Evolutionary conservation across 2,113 vertebrate genomes (phyloP).

Genomic region (Cyprinodon tularosa): DNA sequence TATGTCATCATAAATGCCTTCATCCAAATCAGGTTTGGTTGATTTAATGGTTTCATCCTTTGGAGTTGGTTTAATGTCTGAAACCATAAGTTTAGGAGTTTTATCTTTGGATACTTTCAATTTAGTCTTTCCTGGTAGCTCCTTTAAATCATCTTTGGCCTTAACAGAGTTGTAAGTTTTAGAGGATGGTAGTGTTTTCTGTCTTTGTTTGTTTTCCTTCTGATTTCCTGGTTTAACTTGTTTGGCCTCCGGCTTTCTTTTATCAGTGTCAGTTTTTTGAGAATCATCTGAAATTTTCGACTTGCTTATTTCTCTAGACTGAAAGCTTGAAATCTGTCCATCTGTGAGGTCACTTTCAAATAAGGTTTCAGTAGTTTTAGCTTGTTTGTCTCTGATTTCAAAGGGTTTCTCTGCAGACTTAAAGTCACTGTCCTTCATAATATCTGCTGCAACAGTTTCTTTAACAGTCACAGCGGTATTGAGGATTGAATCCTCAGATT

Average conservation of each 20-base stretch:
- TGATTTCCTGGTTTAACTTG: constrained; percentile 12
- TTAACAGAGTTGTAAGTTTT: neutral
- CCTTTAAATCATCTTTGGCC: neutral
- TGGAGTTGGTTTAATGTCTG: constrained; percentile 12
- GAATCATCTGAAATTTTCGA: neutral
- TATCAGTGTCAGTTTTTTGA: neutral
- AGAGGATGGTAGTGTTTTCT: constrained; percentile 3
- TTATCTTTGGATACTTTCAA: constrained; percentile 10
- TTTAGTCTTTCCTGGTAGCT: constrained; percentile 20
- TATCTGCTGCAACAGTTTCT: neutral
- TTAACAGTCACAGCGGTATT: neutral
- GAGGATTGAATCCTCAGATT: constrained; percentile 13
- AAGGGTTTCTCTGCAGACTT: constrained; percentile 15
- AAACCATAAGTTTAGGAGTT: neutral
- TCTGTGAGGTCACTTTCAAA: constrained; percentile 13
- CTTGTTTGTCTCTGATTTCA: constrained; percentile 6
- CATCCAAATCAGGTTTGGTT: constrained; percentile 35
- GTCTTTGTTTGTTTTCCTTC: constrained; percentile 1
- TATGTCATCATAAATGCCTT: constrained; percentile 9
- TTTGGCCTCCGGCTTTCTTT: neutral
- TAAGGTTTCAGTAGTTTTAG: constrained; percentile 1
- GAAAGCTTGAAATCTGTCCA: constrained; percentile 15
- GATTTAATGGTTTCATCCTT: constrained; percentile 41
- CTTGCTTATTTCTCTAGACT: neutral
- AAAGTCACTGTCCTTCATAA: constrained; percentile 7